Conservation (phyloP, 23 tunicate genomes). For the Trididemnum nubilum region DNA sequence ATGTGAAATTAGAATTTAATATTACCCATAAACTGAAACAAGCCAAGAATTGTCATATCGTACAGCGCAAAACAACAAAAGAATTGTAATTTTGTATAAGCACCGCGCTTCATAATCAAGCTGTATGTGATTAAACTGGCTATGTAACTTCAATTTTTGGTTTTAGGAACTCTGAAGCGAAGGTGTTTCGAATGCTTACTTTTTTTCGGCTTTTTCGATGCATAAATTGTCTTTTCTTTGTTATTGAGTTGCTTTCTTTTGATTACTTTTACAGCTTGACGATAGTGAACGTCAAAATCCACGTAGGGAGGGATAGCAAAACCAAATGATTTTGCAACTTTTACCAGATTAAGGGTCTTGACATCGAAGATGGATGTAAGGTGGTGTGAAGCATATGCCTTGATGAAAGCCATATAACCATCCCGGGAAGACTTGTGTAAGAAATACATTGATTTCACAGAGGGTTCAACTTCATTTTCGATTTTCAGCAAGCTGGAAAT, state of each 20-base stretch:
- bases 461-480: constrained; percentile 36
- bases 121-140: too few relatives aligned
- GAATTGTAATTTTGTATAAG: too few relatives aligned
- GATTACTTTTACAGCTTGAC: neutral
- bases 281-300: constrained; percentile 24
- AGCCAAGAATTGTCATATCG: too few relatives aligned
- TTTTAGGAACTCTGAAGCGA: neutral
- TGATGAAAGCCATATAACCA: constrained; percentile 37
- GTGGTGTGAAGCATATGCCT: constrained; percentile 53
- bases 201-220: neutral
- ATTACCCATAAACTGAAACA: too few relatives aligned
- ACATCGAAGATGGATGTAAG: constrained; percentile 37
- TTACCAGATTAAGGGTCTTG: constrained; percentile 27
- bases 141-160: too few relatives aligned
- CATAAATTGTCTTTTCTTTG: neutral
- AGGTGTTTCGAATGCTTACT: neutral
- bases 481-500: neutral
- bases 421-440: constrained; percentile 38
- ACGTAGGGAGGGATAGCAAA: constrained; percentile 48
- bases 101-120: too few relatives aligned
- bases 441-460: constrained; percentile 26
- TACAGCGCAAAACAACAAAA: too few relatives aligned
- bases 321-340: constrained; percentile 43
- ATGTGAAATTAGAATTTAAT: too few relatives aligned
- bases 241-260: neutral